Evolutionary conservation across 2,888 invertebrate genomes (phyloP), one percentile per base, ranked within the genome.

Genomic region (Eulithis testata): DNA sequence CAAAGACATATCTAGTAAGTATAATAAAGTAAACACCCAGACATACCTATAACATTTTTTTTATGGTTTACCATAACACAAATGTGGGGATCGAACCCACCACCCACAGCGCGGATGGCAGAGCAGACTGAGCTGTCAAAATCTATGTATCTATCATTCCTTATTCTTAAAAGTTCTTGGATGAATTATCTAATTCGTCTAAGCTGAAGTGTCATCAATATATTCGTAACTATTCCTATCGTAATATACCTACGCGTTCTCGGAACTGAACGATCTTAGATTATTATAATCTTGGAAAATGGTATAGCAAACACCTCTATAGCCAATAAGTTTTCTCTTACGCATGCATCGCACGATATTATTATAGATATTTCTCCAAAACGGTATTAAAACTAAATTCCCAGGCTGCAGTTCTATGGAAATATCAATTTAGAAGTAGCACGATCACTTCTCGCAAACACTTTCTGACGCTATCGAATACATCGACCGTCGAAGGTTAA

Each of bases 361-460:
- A 14, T 14, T 21, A 47, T 14, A 21, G 49, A 11, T 49, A 59
- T 27, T 58, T 50, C 40, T 40, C 36, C 14, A 47, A 43, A 49
- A 58, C 58, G 49, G 62, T 54, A 63, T 60, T 21, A 44, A n/a
- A 47, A 51, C 47, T 55, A 69, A 72, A 68, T 66, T 71, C 66
- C 65, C 69, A 55, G 69, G 54, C 65, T 68, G 50, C 37, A 56
- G 61, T 74, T 72, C 63, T 36, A 47, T 65, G 70, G 69, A 74
- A 73, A 66, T 70, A 61, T 63, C 50, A 60, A 64, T 69, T 74
- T 73, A 60, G 66, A 51, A 66, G 63, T 59, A 63, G 40, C 58
- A 60, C 58, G 64, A 66, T 65, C 59, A 66, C 58, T 63, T 36
- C 56, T 43, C 59, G 63, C 65, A 70, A 73, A 71, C 63, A 67